These are phyloP conservation scores for Hypercompe scribonia DNA, from an alignment of 2,888 invertebrate genomes.

Conservation along the genomic window DNA sequence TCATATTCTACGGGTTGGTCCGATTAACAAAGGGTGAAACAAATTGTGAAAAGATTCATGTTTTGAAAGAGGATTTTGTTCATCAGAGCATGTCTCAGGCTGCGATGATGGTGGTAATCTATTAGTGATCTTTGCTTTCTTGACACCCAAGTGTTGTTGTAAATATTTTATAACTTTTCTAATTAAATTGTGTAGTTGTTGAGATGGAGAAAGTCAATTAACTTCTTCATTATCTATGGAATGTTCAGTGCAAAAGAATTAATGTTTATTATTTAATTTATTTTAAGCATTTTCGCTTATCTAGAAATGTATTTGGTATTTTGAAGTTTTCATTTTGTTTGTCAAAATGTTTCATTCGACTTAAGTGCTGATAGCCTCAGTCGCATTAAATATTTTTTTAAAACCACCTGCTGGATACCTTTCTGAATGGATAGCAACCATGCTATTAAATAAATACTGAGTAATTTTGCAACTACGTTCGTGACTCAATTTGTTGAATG, in stretches of 20 bases:
- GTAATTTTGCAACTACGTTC: constrained; percentile 8
- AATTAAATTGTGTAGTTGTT: not conserved
- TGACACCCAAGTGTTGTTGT: not conserved
- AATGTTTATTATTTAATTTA: not conserved
- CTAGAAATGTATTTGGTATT: not conserved
- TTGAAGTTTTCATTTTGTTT: constrained; percentile 5
- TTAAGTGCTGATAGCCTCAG: no score
- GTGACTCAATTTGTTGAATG: constrained; percentile 23
- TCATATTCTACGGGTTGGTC: not conserved
- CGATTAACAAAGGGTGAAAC: not conserved
- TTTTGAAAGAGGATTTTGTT: not conserved
- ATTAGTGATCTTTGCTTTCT: not conserved
- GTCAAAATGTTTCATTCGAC: no score
- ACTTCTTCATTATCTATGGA: not conserved
- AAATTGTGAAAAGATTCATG: not conserved
- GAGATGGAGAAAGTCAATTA: not conserved
- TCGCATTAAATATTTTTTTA: constrained; percentile 7
- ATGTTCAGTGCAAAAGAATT: not conserved
- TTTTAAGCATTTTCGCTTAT: not conserved
- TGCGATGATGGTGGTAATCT: not conserved
- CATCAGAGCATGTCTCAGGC: not conserved
- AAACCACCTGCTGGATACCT: not conserved
- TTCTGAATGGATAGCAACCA: constrained; percentile 14
- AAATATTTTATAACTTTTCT: not conserved
- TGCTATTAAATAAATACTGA: constrained; percentile 5